Percentiles rank a stretch among this genome's conserved stretches.
Evolutionary conservation across 1,140 invertebrate species (phyloP).

Genomic region (Neodiprion lecontei): DNA sequence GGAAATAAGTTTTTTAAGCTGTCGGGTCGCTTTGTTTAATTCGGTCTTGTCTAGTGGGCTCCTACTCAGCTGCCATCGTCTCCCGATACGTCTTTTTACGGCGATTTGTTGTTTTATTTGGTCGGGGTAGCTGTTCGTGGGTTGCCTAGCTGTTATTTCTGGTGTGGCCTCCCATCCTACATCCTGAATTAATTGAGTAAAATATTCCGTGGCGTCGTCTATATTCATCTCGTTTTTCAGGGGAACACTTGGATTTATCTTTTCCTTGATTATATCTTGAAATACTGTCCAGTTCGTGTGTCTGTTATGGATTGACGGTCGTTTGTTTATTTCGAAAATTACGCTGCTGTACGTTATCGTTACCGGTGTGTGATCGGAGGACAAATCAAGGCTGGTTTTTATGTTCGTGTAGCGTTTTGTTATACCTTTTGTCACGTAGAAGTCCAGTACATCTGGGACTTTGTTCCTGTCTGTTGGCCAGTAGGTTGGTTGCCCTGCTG

Average conservation of each 20-base stretch:
- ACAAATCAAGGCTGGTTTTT: constrained; percentile 23
- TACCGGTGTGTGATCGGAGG: constrained; percentile 39
- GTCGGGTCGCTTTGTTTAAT: constrained; percentile 18
- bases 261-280: constrained; percentile 4
- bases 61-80: constrained; percentile 22
- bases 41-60: constrained; percentile 20
- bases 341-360: constrained; percentile 24
- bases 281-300: constrained; percentile 25
- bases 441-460: constrained; percentile 50
- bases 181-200: constrained; percentile 31
- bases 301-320: constrained; percentile 19
- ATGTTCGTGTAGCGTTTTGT: constrained; percentile 24
- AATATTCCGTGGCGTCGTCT: constrained; percentile 11
- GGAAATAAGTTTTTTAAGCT: background rate
- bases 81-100: constrained; percentile 16
- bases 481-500: constrained; percentile 51
- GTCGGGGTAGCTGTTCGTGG: background rate
- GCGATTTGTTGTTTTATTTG: background rate
- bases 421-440: constrained; percentile 39
- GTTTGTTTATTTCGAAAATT: constrained; percentile 15
- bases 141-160: background rate
- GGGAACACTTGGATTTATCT: constrained; percentile 13
- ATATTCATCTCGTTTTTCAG: constrained; percentile 14
- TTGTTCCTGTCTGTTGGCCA: constrained; percentile 47
- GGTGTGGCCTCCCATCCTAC: constrained; percentile 26